Conservation (phyloP, 2,888 invertebrate species). For the Habrosyne pyritoides region DNA sequence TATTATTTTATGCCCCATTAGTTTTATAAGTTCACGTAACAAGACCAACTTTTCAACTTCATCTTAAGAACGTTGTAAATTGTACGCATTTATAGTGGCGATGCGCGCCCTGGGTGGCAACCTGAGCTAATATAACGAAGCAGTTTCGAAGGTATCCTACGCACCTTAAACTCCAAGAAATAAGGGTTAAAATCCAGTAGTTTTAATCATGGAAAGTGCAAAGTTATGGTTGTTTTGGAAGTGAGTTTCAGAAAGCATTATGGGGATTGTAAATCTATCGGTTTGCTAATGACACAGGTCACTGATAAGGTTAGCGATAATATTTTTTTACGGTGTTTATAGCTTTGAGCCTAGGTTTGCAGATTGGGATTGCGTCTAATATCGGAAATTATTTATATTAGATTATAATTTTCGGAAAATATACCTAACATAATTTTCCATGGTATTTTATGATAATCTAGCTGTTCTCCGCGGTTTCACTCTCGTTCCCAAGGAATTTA, state of each 20-base stretch:
- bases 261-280: constrained; percentile 74
- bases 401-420: no score
- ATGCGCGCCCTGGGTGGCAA: constrained; percentile 72
- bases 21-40: constrained; percentile 61
- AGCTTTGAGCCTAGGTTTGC: background rate
- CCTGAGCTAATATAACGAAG: constrained; percentile 16
- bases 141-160: background rate
- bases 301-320: constrained; percentile 52
- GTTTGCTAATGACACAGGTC: constrained; percentile 66
- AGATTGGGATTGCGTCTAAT: no score
- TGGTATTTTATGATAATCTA: no score
- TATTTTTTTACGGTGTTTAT: constrained; percentile 31
- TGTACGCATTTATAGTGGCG: constrained; percentile 73
- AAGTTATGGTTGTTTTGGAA: constrained; percentile 31
- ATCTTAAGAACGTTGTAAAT: constrained; percentile 74
- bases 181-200: background rate
- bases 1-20: constrained; percentile 46
- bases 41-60: constrained; percentile 73
- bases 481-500: no score
- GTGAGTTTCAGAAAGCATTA: constrained; percentile 73
- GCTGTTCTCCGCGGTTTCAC: no score
- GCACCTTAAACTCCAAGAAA: background rate
- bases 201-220: constrained; percentile 10
- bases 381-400: no score
- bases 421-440: no score